phyloP scores from a whole-genome alignment of 2,113 vertebrate genomes.

The Polypterus bichir region DNA sequence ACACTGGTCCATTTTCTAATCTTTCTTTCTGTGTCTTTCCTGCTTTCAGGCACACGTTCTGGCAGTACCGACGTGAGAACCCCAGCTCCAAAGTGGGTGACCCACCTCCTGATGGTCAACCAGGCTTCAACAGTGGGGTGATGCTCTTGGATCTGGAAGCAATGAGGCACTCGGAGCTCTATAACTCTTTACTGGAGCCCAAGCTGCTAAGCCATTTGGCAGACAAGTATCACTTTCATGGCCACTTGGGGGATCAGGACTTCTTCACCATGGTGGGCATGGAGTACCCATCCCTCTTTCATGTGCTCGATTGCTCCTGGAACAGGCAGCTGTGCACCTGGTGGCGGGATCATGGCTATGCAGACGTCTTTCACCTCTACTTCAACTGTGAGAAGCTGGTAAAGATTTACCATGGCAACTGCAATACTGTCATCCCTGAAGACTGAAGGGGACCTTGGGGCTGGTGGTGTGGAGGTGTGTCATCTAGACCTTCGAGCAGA shows the following conservation, averaged over 20 bases:
- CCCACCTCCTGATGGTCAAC: conserved; percentile 74
- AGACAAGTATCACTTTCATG: conserved; percentile 77
- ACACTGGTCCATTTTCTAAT: conserved; percentile 17
- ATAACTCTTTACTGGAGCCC: conserved; percentile 71
- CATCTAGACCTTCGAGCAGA: too few species aligned
- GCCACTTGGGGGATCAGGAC: conserved; percentile 93
- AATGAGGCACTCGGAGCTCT: conserved; percentile 76
- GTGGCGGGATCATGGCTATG: conserved; percentile 92
- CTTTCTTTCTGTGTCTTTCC: conserved; percentile 12
- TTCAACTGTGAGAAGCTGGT: conserved; percentile 73
- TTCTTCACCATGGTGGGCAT: conserved; percentile 96
- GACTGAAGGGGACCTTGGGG: conserved; percentile 39
- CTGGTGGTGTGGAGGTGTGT: too few species aligned
- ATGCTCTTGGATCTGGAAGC: conserved; percentile 77
- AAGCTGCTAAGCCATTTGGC: conserved; percentile 60
- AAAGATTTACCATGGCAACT: conserved; percentile 88
- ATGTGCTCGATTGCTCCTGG: conserved; percentile 75
- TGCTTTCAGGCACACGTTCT: conserved; percentile 76
- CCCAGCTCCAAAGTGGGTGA: conserved; percentile 71
- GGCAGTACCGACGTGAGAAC: conserved; percentile 92
- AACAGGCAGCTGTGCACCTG: conserved; percentile 94
- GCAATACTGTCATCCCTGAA: conserved; percentile 77
- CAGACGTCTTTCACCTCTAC: conserved; percentile 74
- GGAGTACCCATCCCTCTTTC: conserved; percentile 84
- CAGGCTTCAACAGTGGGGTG: conserved; percentile 92